Evolutionary conservation across 2,113 vertebrate species (phyloP), one percentile per base, ranked within the genome.

Genomic region (Spea bombifrons): DNA sequence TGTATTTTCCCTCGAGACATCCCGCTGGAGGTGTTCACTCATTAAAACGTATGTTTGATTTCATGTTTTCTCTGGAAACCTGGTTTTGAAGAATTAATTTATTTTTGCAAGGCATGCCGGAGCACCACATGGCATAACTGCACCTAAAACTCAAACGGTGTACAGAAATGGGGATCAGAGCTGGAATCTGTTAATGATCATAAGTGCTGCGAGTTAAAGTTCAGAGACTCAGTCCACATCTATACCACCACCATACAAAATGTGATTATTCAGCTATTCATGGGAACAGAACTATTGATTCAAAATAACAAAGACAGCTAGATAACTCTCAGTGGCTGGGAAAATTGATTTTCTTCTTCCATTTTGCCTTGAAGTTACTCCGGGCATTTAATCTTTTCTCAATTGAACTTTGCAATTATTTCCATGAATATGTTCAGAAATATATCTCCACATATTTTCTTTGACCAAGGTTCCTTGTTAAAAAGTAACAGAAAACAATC

Each of bases 251-350:
- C 87, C 84, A 85, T 86, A 93, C 87, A 89, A 90, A 92, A 92
- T 86, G 84, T 86, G 78, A 90, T 91, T 94, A 93, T 95, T 94
- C 91, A 92, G 89, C 86, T 87, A 85, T 90, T 90, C 88, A 85
- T 89, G 88, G 89, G 87, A 92, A 93, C 87, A 86, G 80, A 72
- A 77, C 83, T 91, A 92, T 91, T 92, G 94, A 95, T 94, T 95
- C 91, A 73, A 92, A 91, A 90, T 93, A 94, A 88, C 87, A 86
- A 87, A 81, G 84, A 84, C 65, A 55, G 48, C 80, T 73, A 65
- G 81, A 83, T 82, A 84, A 85, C 83, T 87, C 88, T 68, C 86
- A 76, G 59, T 79, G 87, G 88, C 83, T 89, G 84, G 81, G 85
- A 91, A 90, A 90, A 89, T 86, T 85, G 86, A 94, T 94, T 93